Evolutionary conservation across 2,113 vertebrate genomes (phyloP).

Genomic region (Cyprinodon variegatus): DNA sequence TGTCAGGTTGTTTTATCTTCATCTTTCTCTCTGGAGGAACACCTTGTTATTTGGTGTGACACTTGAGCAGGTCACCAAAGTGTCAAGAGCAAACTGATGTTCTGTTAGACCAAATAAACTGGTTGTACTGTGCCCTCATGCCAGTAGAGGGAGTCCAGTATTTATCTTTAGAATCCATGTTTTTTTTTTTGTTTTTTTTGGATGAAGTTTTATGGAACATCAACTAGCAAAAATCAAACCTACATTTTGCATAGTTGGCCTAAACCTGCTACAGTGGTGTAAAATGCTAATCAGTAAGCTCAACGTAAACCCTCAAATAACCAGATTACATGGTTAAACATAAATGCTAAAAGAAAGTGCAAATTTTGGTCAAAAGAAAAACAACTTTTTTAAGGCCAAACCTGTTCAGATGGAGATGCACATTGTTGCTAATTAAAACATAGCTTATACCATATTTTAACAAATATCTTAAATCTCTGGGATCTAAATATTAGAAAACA

Average conservation of each 20-base stretch:
- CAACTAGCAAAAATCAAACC: not conserved
- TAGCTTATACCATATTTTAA: too few relatives aligned
- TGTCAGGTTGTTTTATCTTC: not conserved
- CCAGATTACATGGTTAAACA: not conserved
- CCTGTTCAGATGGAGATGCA: not conserved
- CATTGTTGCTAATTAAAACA: too few relatives aligned
- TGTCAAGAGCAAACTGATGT: not conserved
- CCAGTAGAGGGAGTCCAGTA: conserved; percentile 45
- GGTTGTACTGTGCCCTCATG: not conserved
- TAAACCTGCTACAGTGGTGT: not conserved
- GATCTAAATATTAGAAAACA: too few relatives aligned
- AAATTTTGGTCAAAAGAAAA: not conserved
- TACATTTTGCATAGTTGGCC: not conserved
- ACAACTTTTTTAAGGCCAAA: not conserved
- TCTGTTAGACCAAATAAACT: not conserved
- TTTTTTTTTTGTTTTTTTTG: not conserved
- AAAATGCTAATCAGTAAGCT: not conserved
- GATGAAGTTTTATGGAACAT: not conserved
- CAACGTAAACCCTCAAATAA: not conserved
- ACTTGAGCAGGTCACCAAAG: not conserved
- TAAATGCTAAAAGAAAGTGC: not conserved
- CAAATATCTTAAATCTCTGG: too few relatives aligned
- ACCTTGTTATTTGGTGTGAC: conserved; percentile 5
- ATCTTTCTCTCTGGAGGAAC: conserved; percentile 1
- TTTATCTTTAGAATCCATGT: not conserved